Base-by-base conservation (phyloP, 2,888 invertebrate species). In the Pyrochroa serraticornis region DNA sequence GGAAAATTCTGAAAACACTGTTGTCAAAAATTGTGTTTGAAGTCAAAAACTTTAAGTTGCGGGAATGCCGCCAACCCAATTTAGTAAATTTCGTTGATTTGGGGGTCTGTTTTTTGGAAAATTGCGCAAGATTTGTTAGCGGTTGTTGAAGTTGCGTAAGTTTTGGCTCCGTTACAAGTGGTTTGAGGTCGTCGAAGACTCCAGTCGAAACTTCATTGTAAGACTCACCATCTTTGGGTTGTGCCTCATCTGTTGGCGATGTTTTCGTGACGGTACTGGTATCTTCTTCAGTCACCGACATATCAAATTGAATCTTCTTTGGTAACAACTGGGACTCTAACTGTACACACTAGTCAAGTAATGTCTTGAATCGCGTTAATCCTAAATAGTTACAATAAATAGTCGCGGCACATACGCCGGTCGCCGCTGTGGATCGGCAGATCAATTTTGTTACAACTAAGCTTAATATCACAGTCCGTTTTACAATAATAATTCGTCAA, bases 391-490 rank as follows among this genome's bases (percentile, higher is more conserved):
- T 35, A 10, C 22, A 56, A 56, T 56, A 49, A 49, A 56, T 50
- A 10, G n/a, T 10, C 2, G n/a, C 10, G 36, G n/a, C 10, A n/a
- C 10, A 3, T n/a, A 35, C 10, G 36, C 9, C 10, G 36, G 2
- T 35, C 9, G 36, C 10, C 10, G 36, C 10, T 35, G 36, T 35
- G n/a, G 36, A 9, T 35, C 10, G 36, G 36, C 22, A 39, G 39
- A 39, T 10, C 32, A 36, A 45, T 53, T 45, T 37, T 54, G 22
- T 50, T 59, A 71, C 68, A 74, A 73, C 74, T 75, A 73, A 74
- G 64, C 64, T 74, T 74, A 75, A 74, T 75, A 75, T 75, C 75
- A 75, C 75, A 75, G 75, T 72, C 72, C 70, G 72, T 71, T 72
- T 51, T 58, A 50, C 41, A 41, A 43, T 39, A 43, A 58, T 62